Percentiles rank a stretch among this genome's conserved stretches.
Conservation (phyloP, 2,113 vertebrate genomes). For the Syrrhaptes paradoxus region DNA sequence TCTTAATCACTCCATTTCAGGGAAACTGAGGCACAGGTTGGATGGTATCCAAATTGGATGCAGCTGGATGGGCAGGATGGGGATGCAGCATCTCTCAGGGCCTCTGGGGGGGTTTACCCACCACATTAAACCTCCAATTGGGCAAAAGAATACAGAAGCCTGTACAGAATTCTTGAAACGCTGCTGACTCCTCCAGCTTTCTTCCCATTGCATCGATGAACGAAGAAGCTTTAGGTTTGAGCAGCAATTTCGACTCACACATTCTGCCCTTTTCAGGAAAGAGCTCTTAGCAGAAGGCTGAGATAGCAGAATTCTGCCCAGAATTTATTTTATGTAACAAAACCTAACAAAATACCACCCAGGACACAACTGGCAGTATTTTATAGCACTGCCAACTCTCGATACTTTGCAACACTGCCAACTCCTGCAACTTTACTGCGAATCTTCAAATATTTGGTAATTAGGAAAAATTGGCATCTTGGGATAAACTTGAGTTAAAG, state of each 20-base stretch:
- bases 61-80: background rate
- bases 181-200: background rate
- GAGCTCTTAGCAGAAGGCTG: background rate
- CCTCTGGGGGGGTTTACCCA: background rate
- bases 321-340: background rate
- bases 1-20: background rate
- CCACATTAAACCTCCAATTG: background rate
- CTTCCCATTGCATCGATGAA: background rate
- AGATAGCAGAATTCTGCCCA: background rate
- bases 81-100: background rate
- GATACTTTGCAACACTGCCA: background rate
- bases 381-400: background rate
- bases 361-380: background rate
- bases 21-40: background rate
- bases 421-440: background rate
- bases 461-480: background rate
- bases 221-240: background rate
- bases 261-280: background rate
- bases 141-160: background rate
- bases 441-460: background rate
- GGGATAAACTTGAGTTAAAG: background rate
- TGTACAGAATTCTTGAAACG: fast-evolving
- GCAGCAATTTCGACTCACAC: background rate
- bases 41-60: background rate
- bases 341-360: background rate